Base-by-base conservation (phyloP, 2,113 vertebrate genomes). In the Plecturocebus donacophilus region DNA sequence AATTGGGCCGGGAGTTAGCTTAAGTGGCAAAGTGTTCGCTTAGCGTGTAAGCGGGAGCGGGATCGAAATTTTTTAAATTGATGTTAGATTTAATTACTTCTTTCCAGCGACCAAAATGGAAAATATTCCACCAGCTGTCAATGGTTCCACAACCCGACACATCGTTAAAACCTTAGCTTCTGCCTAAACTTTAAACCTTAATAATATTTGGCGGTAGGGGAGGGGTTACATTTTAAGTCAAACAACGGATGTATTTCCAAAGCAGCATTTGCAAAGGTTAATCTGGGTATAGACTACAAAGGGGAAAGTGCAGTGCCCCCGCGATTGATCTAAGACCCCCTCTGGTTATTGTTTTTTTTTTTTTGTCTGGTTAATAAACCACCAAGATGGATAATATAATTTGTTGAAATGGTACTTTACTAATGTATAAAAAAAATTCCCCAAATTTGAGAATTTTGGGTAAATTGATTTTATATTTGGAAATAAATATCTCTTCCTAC, bases 321-420 rank as follows among this genome's bases (percentile, higher is more conserved):
- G 16, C 30, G 91, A 90, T 88, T 38, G 4, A 95, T 82, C 38
- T 40, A 91, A 96, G 83, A 95, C 89, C 77, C 91, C 70, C 73
- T 88, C 47, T 68, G 6, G 1, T 68, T 68, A 6, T 93, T 9
- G 30, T 49, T 56, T n/a, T 73, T 87, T 16, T 66, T 81, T 87
- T 27, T 71, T 38, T 30, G 68, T n/a, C 77, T 91, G 49, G 92
- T 98, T 97, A 97, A 97, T 97, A 94, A 97, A 90, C 95, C 83
- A 97, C 90, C 8, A 16, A 71, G 79, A 92, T 61, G 96, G 90
- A 87, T 79, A 38, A 87, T 94, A 82, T 90, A 61, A 89, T 93
- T 92, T 95, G n/a, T 82, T 92, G 61, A 95, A 94, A 83, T 92
- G 35, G 92, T 11, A 82, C 54, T 73, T 73, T 49, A 93, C 38